Conservation (phyloP, 1,140 invertebrate genomes). For the Melanaphis sacchari region DNA sequence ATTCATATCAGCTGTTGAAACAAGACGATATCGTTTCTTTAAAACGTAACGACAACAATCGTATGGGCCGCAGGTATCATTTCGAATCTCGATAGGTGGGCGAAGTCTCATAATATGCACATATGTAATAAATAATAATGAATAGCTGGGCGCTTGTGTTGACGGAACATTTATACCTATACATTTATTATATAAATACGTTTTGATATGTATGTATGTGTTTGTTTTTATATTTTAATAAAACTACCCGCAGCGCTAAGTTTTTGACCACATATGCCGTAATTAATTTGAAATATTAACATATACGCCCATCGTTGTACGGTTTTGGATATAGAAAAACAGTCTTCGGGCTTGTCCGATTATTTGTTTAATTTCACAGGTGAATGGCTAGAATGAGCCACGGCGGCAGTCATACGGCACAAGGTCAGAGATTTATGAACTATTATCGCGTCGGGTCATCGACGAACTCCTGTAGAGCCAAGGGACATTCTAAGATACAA, state of each 20-base stretch:
- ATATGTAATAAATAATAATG: slow-evolving; percentile 43
- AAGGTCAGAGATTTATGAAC: slow-evolving; percentile 36
- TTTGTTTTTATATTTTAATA: slow-evolving; percentile 37
- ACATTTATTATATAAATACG: background rate
- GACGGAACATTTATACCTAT: slow-evolving; percentile 18
- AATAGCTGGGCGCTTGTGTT: slow-evolving; percentile 30
- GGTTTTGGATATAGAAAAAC: slow-evolving; percentile 6
- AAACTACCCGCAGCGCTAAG: slow-evolving; percentile 56
- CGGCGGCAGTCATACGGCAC: slow-evolving; percentile 37
- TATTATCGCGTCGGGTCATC: slow-evolving; percentile 45
- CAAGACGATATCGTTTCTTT: background rate
- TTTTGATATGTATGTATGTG: background rate
- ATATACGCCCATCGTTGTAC: slow-evolving; percentile 48
- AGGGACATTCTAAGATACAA: background rate
- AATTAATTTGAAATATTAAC: slow-evolving; percentile 58
- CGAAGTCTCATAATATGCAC: slow-evolving; percentile 41
- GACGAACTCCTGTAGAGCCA: slow-evolving; percentile 37
- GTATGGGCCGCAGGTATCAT: slow-evolving; percentile 35
- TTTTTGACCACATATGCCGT: slow-evolving; percentile 46
- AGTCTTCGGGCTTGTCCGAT: slow-evolving; percentile 43
- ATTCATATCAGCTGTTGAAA: slow-evolving; percentile 41
- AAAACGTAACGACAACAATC: background rate
- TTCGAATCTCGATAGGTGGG: slow-evolving; percentile 55
- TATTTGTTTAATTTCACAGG: slow-evolving; percentile 43
- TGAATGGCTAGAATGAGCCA: background rate